phyloP scores from a whole-genome alignment of 2,797 vertebrate genomes.

The Etheostoma nigrum region DNA sequence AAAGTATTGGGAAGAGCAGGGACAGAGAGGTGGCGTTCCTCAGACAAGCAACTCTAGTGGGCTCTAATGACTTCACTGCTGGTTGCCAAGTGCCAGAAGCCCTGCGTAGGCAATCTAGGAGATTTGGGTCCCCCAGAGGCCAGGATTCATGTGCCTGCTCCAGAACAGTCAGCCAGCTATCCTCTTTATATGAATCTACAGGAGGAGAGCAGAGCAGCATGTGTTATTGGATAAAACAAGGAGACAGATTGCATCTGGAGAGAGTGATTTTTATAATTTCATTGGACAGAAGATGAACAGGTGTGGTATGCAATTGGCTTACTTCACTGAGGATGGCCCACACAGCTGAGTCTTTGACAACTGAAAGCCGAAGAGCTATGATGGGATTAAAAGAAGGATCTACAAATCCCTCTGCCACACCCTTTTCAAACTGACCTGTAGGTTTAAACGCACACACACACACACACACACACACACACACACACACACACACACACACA shows the following conservation, averaged over 20 bases:
- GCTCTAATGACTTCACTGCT: constrained; percentile 74
- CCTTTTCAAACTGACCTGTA: constrained; percentile 94
- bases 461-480: background rate
- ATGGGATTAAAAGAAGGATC: constrained; percentile 92
- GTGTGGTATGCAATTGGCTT: constrained; percentile 57
- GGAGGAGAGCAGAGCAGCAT: constrained; percentile 67
- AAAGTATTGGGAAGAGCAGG: constrained; percentile 41
- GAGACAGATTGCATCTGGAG: constrained; percentile 1
- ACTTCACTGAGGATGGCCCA: constrained; percentile 99
- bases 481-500: too few species aligned
- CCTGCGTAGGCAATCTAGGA: constrained; percentile 70
- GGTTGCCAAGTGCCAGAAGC: constrained; percentile 72
- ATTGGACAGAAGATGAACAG: constrained; percentile 26
- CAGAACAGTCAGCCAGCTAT: constrained; percentile 85
- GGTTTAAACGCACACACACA: constrained; percentile 21
- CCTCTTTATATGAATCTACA: constrained; percentile 98
- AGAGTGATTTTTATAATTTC: background rate
- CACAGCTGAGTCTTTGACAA: constrained; percentile 94
- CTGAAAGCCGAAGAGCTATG: constrained; percentile 91
- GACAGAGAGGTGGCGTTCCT: constrained; percentile 64
- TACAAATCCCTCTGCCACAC: constrained; percentile 92
- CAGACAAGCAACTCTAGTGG: constrained; percentile 62
- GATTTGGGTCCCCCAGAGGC: constrained; percentile 62
- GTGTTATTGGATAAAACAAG: constrained; percentile 12
- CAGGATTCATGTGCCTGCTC: constrained; percentile 55